These are phyloP conservation scores for Conus betulinus DNA, from an alignment of 1,140 invertebrate species.

Conservation along the genomic window DNA sequence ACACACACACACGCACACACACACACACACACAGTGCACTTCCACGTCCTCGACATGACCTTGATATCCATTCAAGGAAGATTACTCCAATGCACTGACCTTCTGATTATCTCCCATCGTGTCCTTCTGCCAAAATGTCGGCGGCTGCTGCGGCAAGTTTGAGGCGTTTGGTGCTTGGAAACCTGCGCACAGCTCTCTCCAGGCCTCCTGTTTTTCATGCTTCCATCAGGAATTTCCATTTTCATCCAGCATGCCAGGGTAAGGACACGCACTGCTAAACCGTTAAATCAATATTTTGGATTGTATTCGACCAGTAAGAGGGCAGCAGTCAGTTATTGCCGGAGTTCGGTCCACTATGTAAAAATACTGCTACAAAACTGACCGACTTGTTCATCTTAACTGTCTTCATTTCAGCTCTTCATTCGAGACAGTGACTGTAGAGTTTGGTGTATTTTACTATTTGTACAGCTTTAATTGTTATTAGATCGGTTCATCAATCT, in stretches of 20 bases:
- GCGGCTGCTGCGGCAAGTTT: slow-evolving; percentile 7
- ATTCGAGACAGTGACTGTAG: too few relatives aligned
- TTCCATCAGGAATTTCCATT: slow-evolving; percentile 21
- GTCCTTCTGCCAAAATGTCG: slow-evolving; percentile 31
- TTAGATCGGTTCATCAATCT: too few relatives aligned
- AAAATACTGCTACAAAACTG: too few relatives aligned
- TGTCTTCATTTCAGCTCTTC: too few relatives aligned
- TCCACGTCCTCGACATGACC: background rate
- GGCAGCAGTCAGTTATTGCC: too few relatives aligned
- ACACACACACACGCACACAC: background rate
- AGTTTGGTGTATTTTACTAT: too few relatives aligned
- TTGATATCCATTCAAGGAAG: background rate
- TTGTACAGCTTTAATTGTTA: too few relatives aligned
- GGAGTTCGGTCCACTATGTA: too few relatives aligned
- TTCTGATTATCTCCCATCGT: slow-evolving; percentile 18
- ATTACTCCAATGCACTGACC: background rate
- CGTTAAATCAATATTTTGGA: too few relatives aligned
- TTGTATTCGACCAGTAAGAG: too few relatives aligned
- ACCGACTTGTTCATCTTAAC: too few relatives aligned
- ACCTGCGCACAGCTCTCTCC: background rate
- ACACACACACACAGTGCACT: background rate
- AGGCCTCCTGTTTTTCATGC: slow-evolving; percentile 13
- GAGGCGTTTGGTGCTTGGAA: slow-evolving; percentile 15
- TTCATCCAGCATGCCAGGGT: slow-evolving; percentile 33
- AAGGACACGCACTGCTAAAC: background rate